Conservation (phyloP, 2,113 vertebrate species). For the Percina caprodes region DNA sequence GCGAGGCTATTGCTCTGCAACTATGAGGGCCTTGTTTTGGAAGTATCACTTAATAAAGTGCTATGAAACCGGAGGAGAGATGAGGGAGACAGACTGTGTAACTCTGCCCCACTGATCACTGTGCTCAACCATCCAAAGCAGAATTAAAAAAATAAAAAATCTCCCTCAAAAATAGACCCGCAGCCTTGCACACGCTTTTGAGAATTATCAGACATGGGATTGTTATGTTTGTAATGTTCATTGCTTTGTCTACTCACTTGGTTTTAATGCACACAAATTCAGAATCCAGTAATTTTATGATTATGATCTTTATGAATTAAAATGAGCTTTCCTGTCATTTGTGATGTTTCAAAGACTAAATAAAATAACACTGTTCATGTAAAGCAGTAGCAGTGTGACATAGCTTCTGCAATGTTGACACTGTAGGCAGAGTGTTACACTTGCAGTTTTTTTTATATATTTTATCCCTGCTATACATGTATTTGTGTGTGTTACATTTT, state of each 20-base stretch:
- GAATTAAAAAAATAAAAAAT: conserved; percentile 20
- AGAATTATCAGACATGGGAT: neutral
- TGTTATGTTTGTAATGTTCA: neutral
- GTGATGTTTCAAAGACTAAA: neutral
- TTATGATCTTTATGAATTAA: too few relatives aligned
- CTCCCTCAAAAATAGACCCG: neutral
- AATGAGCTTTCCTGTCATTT: neutral
- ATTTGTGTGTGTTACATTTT: neutral
- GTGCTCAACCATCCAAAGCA: conserved; percentile 57
- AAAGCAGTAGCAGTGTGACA: neutral
- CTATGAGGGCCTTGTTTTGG: conserved; percentile 74
- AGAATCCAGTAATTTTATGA: neutral
- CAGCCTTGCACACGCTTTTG: neutral
- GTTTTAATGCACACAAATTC: neutral
- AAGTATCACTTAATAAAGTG: conserved; percentile 73
- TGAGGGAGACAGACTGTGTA: conserved; percentile 32
- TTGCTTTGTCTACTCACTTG: neutral
- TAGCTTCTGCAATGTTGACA: neutral
- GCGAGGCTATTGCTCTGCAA: conserved; percentile 58
- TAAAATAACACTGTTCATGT: neutral
- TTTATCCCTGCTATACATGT: neutral
- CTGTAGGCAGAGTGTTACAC: neutral
- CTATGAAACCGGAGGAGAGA: conserved; percentile 73
- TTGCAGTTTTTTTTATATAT: neutral
- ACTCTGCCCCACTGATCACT: conserved; percentile 60